These are phyloP conservation scores for Luperina testacea DNA, from an alignment of 2,888 invertebrate species.

Conservation along the genomic window DNA sequence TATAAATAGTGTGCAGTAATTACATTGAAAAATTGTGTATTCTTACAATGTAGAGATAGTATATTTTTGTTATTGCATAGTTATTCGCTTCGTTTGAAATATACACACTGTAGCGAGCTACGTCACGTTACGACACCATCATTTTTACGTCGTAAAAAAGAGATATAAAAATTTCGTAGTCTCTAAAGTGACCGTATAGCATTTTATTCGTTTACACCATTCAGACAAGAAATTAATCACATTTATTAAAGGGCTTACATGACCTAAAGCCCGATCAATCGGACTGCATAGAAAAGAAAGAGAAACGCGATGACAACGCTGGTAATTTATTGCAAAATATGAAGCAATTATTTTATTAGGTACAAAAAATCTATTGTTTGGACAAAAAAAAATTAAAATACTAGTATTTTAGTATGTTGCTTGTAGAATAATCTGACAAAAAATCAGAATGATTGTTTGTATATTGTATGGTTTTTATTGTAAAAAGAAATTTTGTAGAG, in stretches of 20 bases:
- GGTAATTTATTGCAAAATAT: too few species aligned
- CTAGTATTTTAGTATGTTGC: too few species aligned
- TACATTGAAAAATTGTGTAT: conserved; percentile 83
- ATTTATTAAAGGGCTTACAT: conserved; percentile 19
- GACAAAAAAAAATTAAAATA: too few species aligned
- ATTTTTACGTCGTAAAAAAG: conserved; percentile 63
- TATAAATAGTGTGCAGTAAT: conserved; percentile 87
- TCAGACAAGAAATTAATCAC: conserved; percentile 48
- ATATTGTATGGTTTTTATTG: too few species aligned
- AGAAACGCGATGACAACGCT: too few species aligned
- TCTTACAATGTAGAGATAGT: conserved; percentile 74
- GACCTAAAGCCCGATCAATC: too few species aligned
- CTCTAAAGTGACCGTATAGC: conserved; percentile 51
- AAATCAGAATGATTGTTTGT: too few species aligned
- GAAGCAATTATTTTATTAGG: too few species aligned
- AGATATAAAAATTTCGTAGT: conserved; percentile 63
- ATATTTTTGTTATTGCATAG: conserved; percentile 73
- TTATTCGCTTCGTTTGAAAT: conserved; percentile 58
- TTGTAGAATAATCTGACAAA: too few species aligned
- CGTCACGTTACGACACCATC: conserved; percentile 56
- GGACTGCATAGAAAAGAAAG: too few species aligned
- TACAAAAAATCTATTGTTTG: too few species aligned
- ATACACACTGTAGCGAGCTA: conserved; percentile 54
- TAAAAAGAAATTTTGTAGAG: too few species aligned
- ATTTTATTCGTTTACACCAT: conserved; percentile 24